Evolutionary conservation across 2,113 vertebrate genomes (phyloP), one percentile per base, ranked within the genome.

Genomic region (Pelecanoides urinatrix): DNA sequence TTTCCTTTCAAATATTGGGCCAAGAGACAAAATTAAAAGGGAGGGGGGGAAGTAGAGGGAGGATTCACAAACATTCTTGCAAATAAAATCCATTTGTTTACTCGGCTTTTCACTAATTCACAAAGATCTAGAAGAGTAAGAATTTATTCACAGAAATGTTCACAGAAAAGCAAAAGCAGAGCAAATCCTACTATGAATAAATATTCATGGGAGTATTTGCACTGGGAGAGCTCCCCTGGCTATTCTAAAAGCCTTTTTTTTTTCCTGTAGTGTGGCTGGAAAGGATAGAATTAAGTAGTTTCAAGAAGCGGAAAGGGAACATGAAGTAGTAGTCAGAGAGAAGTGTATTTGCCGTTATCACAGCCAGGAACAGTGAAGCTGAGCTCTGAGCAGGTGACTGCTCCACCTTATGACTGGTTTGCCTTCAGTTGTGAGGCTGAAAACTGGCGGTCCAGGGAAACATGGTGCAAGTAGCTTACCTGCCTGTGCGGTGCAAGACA

Each of bases 121-220:
- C 40, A 91, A 71, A 81, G 80, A 91, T 58, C 89, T 91, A 82
- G 40, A 70, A 74, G 13, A 77, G 40, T 55, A 92, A 95, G 81
- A 97, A 92, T 95, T 95, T 97, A 95, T 95, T 94, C 86, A 67
- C 53, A 73, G 22, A 86, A 94, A 82, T 84, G 61, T 68, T 94
- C 76, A 66, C 76, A 89, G 76, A 89, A 95, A 94, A 95, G 58
- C n/a, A 75, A 80, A 76, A 88, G 45, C 66, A 83, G 88, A 91
- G 89, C n/a, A 95, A 94, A 96, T 96, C 84, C 89, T 91, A 92
- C 66, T 66, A 90, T 82, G 87, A 95, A 97, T 97, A 97, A 95
- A 96, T 95, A 95, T 95, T 95, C 96, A 95, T 91, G 73, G 84
- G 7, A 88, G 45, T 90, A 85, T 94, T 95, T 94, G 67, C 77